A percentile compares a stretch with the other conserved stretches of the same genome.
These are phyloP conservation scores for Blastobasis lacticolella DNA, from an alignment of 2,888 invertebrate genomes.

Conservation along the genomic window DNA sequence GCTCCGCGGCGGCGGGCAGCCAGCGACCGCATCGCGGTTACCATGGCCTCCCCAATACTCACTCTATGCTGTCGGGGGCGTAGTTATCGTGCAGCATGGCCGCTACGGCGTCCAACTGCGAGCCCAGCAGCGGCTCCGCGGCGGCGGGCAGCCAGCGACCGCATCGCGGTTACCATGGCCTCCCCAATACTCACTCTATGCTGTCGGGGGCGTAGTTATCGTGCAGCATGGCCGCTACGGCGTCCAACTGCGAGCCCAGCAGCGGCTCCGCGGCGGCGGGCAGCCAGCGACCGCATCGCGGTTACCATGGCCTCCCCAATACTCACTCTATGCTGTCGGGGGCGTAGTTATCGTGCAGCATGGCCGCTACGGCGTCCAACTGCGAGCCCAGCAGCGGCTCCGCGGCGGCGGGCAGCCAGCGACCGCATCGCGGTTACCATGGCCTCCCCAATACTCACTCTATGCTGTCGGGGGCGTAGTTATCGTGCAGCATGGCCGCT, in stretches of 20 bases:
- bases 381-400: conserved; percentile 41
- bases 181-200: too few species aligned
- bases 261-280: conserved; percentile 37
- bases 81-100: conserved; percentile 23
- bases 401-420: conserved; percentile 40
- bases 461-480: conserved; percentile 15
- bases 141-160: conserved; percentile 41
- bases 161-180: conserved; percentile 14
- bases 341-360: conserved; percentile 26
- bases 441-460: too few species aligned
- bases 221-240: conserved; percentile 28
- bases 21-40: conserved; percentile 47
- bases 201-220: conserved; percentile 18
- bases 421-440: conserved; percentile 24
- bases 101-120: conserved; percentile 38
- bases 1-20: conserved; percentile 33
- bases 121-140: conserved; percentile 34
- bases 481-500: conserved; percentile 22
- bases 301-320: too few species aligned
- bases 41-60: too few species aligned
- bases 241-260: conserved; percentile 37
- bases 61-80: conserved; percentile 12
- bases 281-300: conserved; percentile 44
- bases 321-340: not conserved
- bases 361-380: conserved; percentile 29